These are phyloP conservation scores for Melanotaenia parkinsoni DNA, from an alignment of 2,797 vertebrate genomes.

Conservation along the genomic window DNA sequence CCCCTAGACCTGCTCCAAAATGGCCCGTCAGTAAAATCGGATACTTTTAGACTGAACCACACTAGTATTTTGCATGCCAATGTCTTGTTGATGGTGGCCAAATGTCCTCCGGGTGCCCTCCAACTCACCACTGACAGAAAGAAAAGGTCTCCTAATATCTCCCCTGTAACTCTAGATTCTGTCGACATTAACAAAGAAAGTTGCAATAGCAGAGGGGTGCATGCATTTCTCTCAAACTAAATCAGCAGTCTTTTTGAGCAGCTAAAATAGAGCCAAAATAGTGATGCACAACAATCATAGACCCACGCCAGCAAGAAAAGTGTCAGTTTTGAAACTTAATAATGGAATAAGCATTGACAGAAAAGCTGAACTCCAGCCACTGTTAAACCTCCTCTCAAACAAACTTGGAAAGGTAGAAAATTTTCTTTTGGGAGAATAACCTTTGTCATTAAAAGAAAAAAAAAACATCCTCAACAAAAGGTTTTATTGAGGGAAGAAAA, in stretches of 20 bases:
- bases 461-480: no score
- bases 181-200: constrained; percentile 76
- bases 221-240: constrained; percentile 52
- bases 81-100: constrained; percentile 68
- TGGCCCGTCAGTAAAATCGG: constrained; percentile 83
- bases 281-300: constrained; percentile 40
- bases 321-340: constrained; percentile 58
- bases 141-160: constrained; percentile 72
- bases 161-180: constrained; percentile 77
- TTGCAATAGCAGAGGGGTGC: constrained; percentile 30
- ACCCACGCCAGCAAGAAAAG: constrained; percentile 64
- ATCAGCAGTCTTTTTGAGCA: constrained; percentile 61
- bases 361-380: constrained; percentile 35
- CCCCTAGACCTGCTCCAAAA: constrained; percentile 70
- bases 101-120: constrained; percentile 79
- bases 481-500: no score
- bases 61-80: constrained; percentile 74
- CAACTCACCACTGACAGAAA: constrained; percentile 66
- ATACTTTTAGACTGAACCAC: constrained; percentile 75
- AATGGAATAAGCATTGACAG: constrained; percentile 66
- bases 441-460: background rate
- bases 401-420: background rate
- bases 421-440: background rate
- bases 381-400: constrained; percentile 23
- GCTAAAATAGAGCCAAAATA: constrained; percentile 49